Base-by-base conservation (phyloP, 2,113 vertebrate genomes). In the Oxyruncus cristatus region DNA sequence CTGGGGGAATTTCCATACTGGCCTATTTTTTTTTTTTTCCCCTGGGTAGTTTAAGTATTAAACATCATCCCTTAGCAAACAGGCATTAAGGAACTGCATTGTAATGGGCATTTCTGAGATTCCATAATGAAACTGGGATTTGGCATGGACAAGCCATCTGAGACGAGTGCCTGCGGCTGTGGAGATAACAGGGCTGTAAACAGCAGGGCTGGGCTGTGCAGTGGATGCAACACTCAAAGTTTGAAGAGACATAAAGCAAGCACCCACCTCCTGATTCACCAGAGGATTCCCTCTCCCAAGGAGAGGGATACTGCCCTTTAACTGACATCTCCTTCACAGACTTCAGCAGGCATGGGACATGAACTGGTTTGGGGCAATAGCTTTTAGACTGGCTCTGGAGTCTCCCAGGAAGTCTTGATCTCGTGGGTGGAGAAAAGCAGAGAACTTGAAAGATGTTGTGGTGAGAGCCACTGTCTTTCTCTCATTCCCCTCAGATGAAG, bases 31-130 rank as follows among this genome's bases (percentile, higher is more conserved):
- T 59, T 50, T 27, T 85, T 91, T 52, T 42, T 1, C 1, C 19
- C 19, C 42, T 70, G 13, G 17, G 50, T 94, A 67, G 68, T 77
- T 87, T 89, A 90, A 74, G 55, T 76, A 89, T 91, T 86, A 92
- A 96, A 93, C 72, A 76, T 94, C 85, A 85, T 91, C 86, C 72
- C 55, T 84, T 68, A 86, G 72, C 76, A 97, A 94, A 93, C 46
- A 94, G 53, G 81, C 72, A 78, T 83, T 91, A 93, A 96, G 88
- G 91, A 92, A 89, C 66, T 73, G 37, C 91, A 95, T 94, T 95
- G 87, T 96, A 92, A 95, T 88, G 79, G 52, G 67, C 89, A 96
- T 97, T 94, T 96, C 84, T 97, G 84, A 94, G 70, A 97, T 97
- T 96, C 95, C 94, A 86, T 89, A 88, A 82, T 37, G 70, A 83